Evolutionary conservation across 2,113 vertebrate species (phyloP).

Genomic region (Percina caprodes): DNA sequence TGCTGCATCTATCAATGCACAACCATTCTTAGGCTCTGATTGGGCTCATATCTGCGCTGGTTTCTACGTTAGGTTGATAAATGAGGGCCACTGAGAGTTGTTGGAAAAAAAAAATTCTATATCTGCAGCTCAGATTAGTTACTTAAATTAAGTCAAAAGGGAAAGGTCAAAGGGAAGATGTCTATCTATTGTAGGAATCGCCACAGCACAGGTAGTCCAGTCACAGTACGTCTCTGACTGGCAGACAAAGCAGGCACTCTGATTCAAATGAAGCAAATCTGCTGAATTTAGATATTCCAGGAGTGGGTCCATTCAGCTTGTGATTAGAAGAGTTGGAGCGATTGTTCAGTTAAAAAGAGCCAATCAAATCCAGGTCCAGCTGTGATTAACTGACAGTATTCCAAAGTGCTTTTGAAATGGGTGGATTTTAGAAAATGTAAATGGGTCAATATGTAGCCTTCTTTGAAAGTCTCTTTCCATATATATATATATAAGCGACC

Average conservation of each 20-base stretch:
- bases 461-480: not conserved
- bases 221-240: constrained; percentile 14
- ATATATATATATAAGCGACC: not conserved
- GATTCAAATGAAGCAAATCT: constrained; percentile 48
- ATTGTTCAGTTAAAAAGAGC: constrained; percentile 31
- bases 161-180: not conserved
- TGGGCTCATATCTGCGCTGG: too few relatives aligned
- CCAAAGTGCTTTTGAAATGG: not conserved
- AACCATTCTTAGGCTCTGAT: too few relatives aligned
- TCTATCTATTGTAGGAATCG: not conserved
- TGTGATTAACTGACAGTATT: constrained; percentile 21
- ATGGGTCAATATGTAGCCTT: not conserved
- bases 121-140: not conserved
- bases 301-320: constrained; percentile 30
- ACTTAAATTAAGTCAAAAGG: too few relatives aligned
- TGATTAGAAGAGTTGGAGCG: constrained; percentile 35
- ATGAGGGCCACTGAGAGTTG: too few relatives aligned
- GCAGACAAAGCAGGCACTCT: constrained; percentile 21
- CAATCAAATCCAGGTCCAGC: constrained; percentile 23
- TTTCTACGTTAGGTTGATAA: too few relatives aligned
- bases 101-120: not conserved
- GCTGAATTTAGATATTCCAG: constrained; percentile 49
- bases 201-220: constrained; percentile 5
- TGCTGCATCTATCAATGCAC: too few relatives aligned
- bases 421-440: constrained; percentile 7